Evolutionary conservation across 2,888 invertebrate genomes (phyloP).

Genomic region (Autographa pulchrina): DNA sequence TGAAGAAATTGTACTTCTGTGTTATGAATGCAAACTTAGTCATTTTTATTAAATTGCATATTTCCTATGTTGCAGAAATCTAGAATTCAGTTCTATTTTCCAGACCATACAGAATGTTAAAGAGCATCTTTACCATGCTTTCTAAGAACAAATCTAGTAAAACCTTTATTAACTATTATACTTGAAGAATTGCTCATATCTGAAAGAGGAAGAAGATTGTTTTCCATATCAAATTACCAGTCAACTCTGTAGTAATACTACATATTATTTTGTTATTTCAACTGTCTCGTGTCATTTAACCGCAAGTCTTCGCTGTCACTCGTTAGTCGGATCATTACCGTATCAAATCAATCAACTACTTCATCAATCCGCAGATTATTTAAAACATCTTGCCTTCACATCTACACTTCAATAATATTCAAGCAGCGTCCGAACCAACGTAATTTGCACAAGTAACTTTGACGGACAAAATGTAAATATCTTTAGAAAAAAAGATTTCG

Average conservation of each 20-base stretch:
- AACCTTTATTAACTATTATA: too few relatives aligned
- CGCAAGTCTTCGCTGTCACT: not conserved
- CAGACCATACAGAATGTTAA: too few relatives aligned
- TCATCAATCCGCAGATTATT: conserved; percentile 34
- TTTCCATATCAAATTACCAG: too few relatives aligned
- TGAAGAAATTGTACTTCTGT: conserved; percentile 15
- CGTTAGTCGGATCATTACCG: not conserved
- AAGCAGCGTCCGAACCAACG: conserved; percentile 18
- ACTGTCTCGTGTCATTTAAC: too few relatives aligned
- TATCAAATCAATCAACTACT: not conserved
- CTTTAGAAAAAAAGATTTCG: not conserved
- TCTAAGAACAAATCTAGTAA: too few relatives aligned
- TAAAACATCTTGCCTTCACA: conserved; percentile 38
- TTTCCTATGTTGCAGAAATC: conserved; percentile 35
- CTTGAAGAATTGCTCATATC: too few relatives aligned
- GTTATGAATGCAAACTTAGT: not conserved
- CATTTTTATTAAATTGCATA: not conserved
- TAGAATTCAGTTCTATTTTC: conserved; percentile 20
- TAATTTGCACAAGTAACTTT: conserved; percentile 18
- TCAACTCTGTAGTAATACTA: too few relatives aligned
- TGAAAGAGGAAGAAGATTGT: too few relatives aligned
- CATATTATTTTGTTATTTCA: too few relatives aligned
- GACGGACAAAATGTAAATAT: conserved; percentile 26
- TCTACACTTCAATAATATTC: conserved; percentile 37
- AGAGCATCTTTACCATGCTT: too few relatives aligned